phyloP scores from a whole-genome alignment of 1,140 invertebrate species.

The Trachymyrmex cornetzi region DNA sequence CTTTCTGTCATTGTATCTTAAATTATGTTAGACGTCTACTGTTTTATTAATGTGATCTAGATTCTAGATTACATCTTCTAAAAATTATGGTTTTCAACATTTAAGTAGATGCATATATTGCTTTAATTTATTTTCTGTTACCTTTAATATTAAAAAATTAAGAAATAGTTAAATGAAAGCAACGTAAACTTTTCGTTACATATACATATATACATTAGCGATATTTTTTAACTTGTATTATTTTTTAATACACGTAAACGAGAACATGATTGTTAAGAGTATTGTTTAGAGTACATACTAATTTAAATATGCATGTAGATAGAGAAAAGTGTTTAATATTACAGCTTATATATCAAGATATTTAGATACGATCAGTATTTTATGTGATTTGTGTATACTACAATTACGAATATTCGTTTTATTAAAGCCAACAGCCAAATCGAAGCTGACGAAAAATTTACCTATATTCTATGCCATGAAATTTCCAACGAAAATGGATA shows the following conservation, averaged over 20 bases:
- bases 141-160: neutral
- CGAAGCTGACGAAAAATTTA: constrained; percentile 30
- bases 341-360: neutral
- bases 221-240: too few relatives aligned
- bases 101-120: neutral
- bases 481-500: constrained; percentile 36
- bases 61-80: neutral
- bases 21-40: neutral
- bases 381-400: neutral
- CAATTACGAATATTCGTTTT: constrained; percentile 11
- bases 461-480: neutral
- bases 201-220: too few relatives aligned
- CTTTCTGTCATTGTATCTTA: neutral
- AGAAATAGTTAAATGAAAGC: neutral
- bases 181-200: neutral
- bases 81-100: neutral
- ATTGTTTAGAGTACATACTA: neutral
- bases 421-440: constrained; percentile 10
- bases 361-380: neutral
- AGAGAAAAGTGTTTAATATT: neutral
- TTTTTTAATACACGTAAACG: too few relatives aligned
- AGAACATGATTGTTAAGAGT: neutral
- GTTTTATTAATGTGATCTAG: neutral
- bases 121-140: neutral
- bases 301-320: neutral